These are phyloP conservation scores for Heliconius aoede DNA, from an alignment of 2,888 invertebrate genomes.

Conservation along the genomic window DNA sequence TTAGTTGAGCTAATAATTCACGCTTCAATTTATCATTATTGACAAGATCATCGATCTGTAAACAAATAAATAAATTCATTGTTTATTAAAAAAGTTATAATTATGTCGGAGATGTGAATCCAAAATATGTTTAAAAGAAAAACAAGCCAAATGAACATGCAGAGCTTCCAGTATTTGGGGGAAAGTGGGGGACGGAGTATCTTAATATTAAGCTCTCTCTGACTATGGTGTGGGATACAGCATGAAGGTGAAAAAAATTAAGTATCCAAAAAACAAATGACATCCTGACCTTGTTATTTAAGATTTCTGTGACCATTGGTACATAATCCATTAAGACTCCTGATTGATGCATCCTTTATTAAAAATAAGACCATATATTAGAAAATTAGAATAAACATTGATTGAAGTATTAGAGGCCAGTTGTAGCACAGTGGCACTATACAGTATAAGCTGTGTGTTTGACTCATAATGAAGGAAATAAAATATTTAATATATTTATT, in stretches of 20 bases:
- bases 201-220: too few species aligned
- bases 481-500: too few species aligned
- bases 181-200: too few species aligned
- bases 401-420: background rate
- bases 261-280: background rate
- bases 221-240: too few species aligned
- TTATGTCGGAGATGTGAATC: background rate
- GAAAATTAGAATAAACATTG: background rate
- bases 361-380: background rate
- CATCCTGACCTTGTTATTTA: conserved; percentile 77
- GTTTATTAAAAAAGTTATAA: background rate
- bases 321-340: conserved; percentile 84
- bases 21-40: conserved; percentile 77
- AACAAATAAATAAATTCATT: conserved; percentile 31
- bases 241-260: background rate
- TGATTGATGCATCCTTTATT: conserved; percentile 75
- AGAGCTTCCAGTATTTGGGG: too few species aligned
- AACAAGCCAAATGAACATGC: too few species aligned
- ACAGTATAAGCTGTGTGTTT: too few species aligned
- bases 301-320: conserved; percentile 77
- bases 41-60: conserved; percentile 72
- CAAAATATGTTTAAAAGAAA: background rate
- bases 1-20: conserved; percentile 73
- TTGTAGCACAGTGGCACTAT: too few species aligned
- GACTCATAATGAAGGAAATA: too few species aligned